Percentiles rank a stretch among this genome's conserved stretches.
Conservation (phyloP, 1,140 invertebrate genomes). For the Drosophila kepulauana region DNA sequence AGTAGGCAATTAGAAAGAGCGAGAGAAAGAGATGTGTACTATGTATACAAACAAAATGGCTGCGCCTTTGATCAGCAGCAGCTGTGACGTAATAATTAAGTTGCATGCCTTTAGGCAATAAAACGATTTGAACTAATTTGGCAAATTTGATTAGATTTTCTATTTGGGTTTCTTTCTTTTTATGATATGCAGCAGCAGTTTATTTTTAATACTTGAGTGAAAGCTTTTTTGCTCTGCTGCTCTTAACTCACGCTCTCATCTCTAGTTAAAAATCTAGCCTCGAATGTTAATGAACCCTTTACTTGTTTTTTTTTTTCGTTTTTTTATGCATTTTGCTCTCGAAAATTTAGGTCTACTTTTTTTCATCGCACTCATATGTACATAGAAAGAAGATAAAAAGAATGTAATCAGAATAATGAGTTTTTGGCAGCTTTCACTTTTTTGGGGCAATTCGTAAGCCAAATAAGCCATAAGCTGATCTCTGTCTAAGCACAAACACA, state of each 20-base stretch:
- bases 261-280: constrained; percentile 10
- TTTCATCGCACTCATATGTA: too few species aligned
- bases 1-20: constrained; percentile 6
- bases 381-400: constrained; percentile 18
- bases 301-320: constrained; percentile 23
- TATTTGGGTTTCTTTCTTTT: neutral
- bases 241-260: constrained; percentile 22
- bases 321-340: constrained; percentile 19
- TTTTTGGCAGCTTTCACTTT: constrained; percentile 75
- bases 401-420: constrained; percentile 54
- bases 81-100: constrained; percentile 18
- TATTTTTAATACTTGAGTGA: neutral
- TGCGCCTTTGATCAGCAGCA: neutral
- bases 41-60: constrained; percentile 4
- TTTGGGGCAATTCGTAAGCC: constrained; percentile 50
- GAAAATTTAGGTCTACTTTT: constrained; percentile 55
- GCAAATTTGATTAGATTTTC: constrained; percentile 17
- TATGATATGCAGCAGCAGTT: neutral
- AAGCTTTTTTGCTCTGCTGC: neutral
- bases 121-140: constrained; percentile 17
- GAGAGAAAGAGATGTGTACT: neutral
- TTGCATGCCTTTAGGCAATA: constrained; percentile 21
- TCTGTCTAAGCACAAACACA: constrained; percentile 18
- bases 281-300: constrained; percentile 38
- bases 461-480: constrained; percentile 46